Conservation (phyloP, 2,888 invertebrate species). For the Zaprionus lineosus region DNA sequence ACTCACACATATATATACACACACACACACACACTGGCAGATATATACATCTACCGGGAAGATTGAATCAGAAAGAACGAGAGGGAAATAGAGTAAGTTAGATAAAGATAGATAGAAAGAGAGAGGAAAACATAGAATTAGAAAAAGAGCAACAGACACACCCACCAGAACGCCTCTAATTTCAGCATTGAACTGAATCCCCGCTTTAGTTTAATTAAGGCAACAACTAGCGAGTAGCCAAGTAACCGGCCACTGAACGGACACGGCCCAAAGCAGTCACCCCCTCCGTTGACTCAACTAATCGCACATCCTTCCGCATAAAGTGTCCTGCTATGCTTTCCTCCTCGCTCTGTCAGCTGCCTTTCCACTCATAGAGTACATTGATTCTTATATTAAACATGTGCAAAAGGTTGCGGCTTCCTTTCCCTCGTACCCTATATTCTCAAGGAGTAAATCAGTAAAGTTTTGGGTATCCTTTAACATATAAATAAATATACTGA, state of each 20-base stretch:
- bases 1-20: constrained; percentile 13
- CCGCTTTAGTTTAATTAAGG: constrained; percentile 78
- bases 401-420: no score
- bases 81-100: neutral
- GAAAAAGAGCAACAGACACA: no score
- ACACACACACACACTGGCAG: neutral
- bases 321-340: constrained; percentile 50
- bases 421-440: no score
- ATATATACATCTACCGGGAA: neutral
- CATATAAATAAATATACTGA: no score
- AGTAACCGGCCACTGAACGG: constrained; percentile 60
- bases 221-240: constrained; percentile 68
- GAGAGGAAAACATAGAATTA: no score
- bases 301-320: constrained; percentile 76
- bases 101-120: neutral
- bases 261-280: constrained; percentile 34
- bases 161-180: constrained; percentile 67
- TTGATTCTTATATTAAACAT: neutral
- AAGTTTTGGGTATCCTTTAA: no score
- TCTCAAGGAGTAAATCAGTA: no score
- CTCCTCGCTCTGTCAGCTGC: neutral
- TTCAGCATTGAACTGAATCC: constrained; percentile 75
- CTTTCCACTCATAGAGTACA: constrained; percentile 2
- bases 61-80: no score
- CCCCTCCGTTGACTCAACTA: constrained; percentile 72